A percentile compares a stretch with the other conserved stretches of the same genome.
These are phyloP conservation scores for Oscheius onirici DNA, from an alignment of 2,888 invertebrate species.

Conservation along the genomic window DNA sequence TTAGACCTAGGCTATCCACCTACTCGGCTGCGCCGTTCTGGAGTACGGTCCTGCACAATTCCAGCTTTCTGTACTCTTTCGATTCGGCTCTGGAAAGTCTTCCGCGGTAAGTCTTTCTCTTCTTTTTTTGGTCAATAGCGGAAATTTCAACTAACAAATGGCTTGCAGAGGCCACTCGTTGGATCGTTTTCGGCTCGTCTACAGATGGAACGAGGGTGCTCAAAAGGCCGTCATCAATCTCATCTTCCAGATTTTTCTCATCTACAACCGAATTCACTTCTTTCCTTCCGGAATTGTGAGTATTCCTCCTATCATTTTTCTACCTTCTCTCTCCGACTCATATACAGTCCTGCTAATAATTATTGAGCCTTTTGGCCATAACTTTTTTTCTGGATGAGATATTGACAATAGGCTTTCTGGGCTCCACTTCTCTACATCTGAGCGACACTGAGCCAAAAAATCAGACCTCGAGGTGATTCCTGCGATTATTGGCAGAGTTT, in stretches of 20 bases:
- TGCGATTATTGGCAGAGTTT: too few species aligned
- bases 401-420: too few species aligned
- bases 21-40: conserved; percentile 14
- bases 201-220: conserved; percentile 17
- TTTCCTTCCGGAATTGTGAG: conserved; percentile 2
- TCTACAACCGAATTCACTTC: conserved; percentile 15
- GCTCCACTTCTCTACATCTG: too few species aligned
- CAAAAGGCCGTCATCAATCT: conserved; percentile 4
- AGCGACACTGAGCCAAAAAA: too few species aligned
- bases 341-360: too few species aligned
- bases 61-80: conserved; percentile 20
- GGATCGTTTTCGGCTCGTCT: conserved; percentile 9
- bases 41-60: conserved; percentile 20
- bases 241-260: not conserved
- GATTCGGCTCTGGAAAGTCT: conserved; percentile 24
- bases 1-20: not conserved
- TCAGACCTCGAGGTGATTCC: too few species aligned
- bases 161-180: conserved; percentile 12
- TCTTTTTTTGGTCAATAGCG: not conserved
- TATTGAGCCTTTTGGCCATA: too few species aligned
- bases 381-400: too few species aligned
- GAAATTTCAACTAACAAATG: not conserved
- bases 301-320: too few species aligned
- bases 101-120: conserved; percentile 14
- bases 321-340: too few species aligned